Evolutionary conservation across 2,113 vertebrate species (phyloP), one percentile per base, ranked within the genome.

Genomic region (Osmerus mordax): DNA sequence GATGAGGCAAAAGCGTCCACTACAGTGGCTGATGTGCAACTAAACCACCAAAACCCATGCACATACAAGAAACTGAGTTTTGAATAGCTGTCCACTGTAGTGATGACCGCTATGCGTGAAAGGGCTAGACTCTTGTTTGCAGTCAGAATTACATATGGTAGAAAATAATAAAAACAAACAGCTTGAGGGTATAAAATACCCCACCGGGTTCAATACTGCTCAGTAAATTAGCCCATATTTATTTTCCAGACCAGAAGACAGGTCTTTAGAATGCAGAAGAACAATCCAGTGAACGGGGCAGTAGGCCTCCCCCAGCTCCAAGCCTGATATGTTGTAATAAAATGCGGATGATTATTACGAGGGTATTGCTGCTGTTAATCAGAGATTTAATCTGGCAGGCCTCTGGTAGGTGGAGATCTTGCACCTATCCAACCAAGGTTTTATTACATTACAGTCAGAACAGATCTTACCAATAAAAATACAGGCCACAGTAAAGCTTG

Each of bases 301-400:
- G 47, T 18, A 51, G 56, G 60, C 51, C 63, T 69, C 69, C 62
- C 59, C 65, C 16, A 73, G 73, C 72, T 80, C 67, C 47, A 15
- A 29, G 73, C 54, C 65, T 75, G 69, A 84, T 69, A 53, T 70
- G 28, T 29, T 19, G 72, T 74, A 78, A 72, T 79, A 77, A 86
- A 86, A 77, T 15, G 47, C 70, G 70, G 73, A 79, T 73, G 62
- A 81, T 79, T 79, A 77, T 75, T 83, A 60, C 60, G 58, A 73
- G 71, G 80, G 73, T 76, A 82, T 74, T 78, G 79, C 55, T 13
- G 60, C 65, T 47, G 80, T 83, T 70, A 81, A 81, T 81, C 65
- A 80, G 28, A 72, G 36, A 77, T 36, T 60, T 65, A 77, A 78
- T 84, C 54, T 36, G 70, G 66, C 70, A 61, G 70, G 19, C 63